A percentile compares a stretch with the other conserved stretches of the same genome.
Evolutionary conservation across 2,797 vertebrate species (phyloP).

Genomic region (Paguma larvata): DNA sequence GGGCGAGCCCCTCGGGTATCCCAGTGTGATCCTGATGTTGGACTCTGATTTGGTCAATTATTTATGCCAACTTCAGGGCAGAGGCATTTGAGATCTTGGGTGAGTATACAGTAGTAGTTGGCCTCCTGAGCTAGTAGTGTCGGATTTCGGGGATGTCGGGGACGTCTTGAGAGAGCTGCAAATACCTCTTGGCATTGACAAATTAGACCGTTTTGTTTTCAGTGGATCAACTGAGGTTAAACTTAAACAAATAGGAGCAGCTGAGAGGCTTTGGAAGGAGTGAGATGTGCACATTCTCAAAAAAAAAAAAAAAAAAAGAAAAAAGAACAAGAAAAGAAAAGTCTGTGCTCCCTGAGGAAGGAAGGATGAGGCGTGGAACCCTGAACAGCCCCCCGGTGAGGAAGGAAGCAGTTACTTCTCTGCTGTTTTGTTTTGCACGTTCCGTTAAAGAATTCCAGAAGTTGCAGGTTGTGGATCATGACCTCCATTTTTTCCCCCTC

Average conservation of each 20-base stretch:
- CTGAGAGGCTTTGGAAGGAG: slow-evolving; percentile 75
- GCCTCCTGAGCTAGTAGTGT: slow-evolving; percentile 57
- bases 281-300: slow-evolving; percentile 54
- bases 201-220: slow-evolving; percentile 20
- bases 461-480: slow-evolving; percentile 77
- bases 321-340: background rate
- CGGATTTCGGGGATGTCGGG: slow-evolving; percentile 76
- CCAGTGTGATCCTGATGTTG: background rate
- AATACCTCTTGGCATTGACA: slow-evolving; percentile 31
- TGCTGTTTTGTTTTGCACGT: slow-evolving; percentile 76
- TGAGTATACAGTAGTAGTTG: slow-evolving; percentile 48
- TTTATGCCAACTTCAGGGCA: slow-evolving; percentile 69
- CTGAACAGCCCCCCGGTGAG: background rate
- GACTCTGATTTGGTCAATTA: slow-evolving; percentile 57
- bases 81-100: slow-evolving; percentile 74
- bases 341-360: slow-evolving; percentile 68
- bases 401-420: slow-evolving; percentile 79
- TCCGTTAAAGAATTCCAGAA: slow-evolving; percentile 80
- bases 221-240: slow-evolving; percentile 73
- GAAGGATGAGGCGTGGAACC: slow-evolving; percentile 76
- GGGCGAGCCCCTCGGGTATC: background rate
- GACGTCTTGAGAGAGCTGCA: background rate
- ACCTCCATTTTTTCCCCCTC: slow-evolving; percentile 69
- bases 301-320: background rate
- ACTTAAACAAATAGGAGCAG: slow-evolving; percentile 80